Base-by-base conservation (phyloP, 2,113 vertebrate species). In the Cheirogaleus medius region DNA sequence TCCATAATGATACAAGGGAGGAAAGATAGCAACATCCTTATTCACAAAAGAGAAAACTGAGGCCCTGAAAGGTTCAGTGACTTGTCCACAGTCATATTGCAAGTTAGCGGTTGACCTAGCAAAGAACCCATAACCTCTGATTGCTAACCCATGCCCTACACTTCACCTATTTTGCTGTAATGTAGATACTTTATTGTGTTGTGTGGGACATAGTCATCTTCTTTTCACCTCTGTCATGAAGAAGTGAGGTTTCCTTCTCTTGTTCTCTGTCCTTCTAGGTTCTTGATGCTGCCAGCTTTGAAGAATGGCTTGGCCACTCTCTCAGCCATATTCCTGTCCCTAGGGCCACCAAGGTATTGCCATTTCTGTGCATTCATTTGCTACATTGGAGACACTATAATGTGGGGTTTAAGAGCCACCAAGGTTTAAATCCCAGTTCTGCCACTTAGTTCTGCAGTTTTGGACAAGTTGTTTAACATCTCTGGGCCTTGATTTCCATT, bases 11-110 rank as follows among this genome's bases (percentile, higher is more conserved):
- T 32, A 47, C 56, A 76, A 77, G 21, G 37, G 77, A 64, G 15
- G 64, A 15, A 77, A 83, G 63, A 25, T 42, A 66, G 37, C 39
- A 84, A 92, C 44, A 87, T 76, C 37, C 13, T 95, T 87, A 77
- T 88, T 88, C 56, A 77, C 58, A 89, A 47, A 88, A 78, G 47
- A 78, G 29, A 87, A 96, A 95, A 95, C 87, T 66, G 76, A 97
- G 91, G 64, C 58, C 96, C 60, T 64, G 14, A 64, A 66, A 84
- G 17, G 23, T 54, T 88, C 81, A 77, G 21, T 58, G 52, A 42
- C 84, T 76, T 81, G 29, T 63, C 52, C 29, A 37, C 25, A 78
- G 58, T 76, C 89, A 91, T 44, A 92, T 4, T 74, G 18, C 29
- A 37, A 76, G 39, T 49, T 64, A 76, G 63, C 58, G 32, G 12